Evolutionary conservation across 2,888 invertebrate genomes (phyloP), one percentile per base, ranked within the genome.

Genomic region (Helicoverpa assulta): DNA sequence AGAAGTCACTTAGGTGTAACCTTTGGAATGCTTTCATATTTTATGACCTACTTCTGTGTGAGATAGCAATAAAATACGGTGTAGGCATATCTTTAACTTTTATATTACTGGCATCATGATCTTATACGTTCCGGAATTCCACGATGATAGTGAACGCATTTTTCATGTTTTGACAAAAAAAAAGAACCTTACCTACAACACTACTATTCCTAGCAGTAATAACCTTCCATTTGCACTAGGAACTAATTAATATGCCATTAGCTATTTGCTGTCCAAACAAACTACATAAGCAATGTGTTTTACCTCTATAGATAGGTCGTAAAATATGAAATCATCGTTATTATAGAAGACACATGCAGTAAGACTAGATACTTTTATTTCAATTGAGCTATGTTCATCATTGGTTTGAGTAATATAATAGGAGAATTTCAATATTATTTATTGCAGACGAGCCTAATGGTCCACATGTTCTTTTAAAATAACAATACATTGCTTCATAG

Each of bases 181-280:
- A n/a, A 16, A 72, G 47, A 26, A n/a, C 2, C 40, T 40, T 4
- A 40, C 40, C 40, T 40, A 10, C 12, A 40, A 10, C 10, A 29
- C 18, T 3, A 26, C 26, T 19, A 8, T 21, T 50, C 7, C 14
- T 10, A 78, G 29, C 19, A 21, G 33, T 10, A 10, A 62, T 12
- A 72, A 57, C 52, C 37, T 56, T 56, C 40, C 26, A 59, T 56
- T 51, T 10, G 51, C 37, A 63, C 53, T 16, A 74, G 67, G 75
- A 60, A 75, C 60, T 75, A 74, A 75, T 75, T 80, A 80, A 67
- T 80, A 75, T 75, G n/a, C 68, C 76, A 80, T 74, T 67, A 79
- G 68, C 57, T 67, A 68, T 80, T 75, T 75, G 57, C 60, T 61
- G 51, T 52, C 57, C 57, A 75, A 75, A 80, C 68, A 80, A 61